Evolutionary conservation across 2,797 vertebrate species (phyloP).

Genomic region (Octomys mimax): DNA sequence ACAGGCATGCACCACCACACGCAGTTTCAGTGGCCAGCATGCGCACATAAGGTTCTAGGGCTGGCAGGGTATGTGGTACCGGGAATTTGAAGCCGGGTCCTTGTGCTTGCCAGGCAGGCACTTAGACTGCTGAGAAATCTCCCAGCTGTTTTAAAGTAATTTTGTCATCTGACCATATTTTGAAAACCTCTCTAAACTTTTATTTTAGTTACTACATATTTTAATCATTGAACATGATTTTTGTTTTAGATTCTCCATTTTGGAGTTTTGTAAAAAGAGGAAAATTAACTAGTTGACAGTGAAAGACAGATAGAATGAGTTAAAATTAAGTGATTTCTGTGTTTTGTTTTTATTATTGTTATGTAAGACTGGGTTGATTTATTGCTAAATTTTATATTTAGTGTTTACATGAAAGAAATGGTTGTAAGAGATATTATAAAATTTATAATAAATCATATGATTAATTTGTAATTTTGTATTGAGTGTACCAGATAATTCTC

Average conservation of each 20-base stretch:
- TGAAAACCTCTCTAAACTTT: not conserved
- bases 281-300: constrained; percentile 1
- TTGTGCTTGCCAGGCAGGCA: too few species aligned
- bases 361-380: not conserved
- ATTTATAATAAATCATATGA: not conserved
- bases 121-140: too few species aligned
- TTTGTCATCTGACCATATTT: not conserved
- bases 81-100: too few species aligned
- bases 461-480: not conserved
- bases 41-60: too few species aligned
- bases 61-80: too few species aligned
- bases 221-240: not conserved
- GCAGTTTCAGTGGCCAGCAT: too few species aligned
- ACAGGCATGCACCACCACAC: too few species aligned
- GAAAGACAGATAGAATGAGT: not conserved
- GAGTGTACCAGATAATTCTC: not conserved
- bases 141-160: not conserved
- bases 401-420: constrained; percentile 28
- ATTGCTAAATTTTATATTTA: not conserved
- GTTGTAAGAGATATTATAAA: not conserved
- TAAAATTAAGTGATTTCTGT: not conserved
- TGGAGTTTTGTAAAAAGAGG: not conserved
- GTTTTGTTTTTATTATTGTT: not conserved
- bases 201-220: not conserved
- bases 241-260: not conserved